Base-by-base conservation (phyloP, 2,797 vertebrate genomes). In the Erethizon dorsatum region DNA sequence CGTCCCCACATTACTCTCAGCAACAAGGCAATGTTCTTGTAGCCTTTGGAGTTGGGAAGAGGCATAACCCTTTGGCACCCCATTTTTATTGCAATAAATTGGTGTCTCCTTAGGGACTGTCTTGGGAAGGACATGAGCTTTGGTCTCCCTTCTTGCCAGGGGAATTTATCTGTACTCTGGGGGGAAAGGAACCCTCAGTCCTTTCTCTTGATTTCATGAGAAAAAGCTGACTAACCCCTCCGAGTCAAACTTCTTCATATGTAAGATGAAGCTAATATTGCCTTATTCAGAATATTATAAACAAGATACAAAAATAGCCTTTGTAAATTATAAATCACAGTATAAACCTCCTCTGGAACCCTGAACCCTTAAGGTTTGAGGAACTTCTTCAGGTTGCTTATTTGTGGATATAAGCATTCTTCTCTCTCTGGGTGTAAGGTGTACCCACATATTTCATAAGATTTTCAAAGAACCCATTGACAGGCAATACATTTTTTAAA, bases 271-370 rank as follows among this genome's bases (percentile, higher is more conserved):
- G 7, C 45, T 83, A 52, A 86, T 28, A 91, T 41, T 75, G 24
- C 22, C 87, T 97, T 56, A 86, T 10, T 65, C 33, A 61, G 52
- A 94, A 71, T 91, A 52, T 61, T 90, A 33, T 77, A 91, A 94
- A 65, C 20, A 84, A 87, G 41, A 80, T 93, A 77, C 28, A 22
- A 37, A 95, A 90, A 88, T 67, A 59, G 2, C 28, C 50, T 83
- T 86, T 88, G 20, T 41, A 67, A 89, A 88, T 37, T 65, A 4
- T n/a, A 93, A 91, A n/a, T 57, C 47, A 93, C 18, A 75, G 69
- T 80, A 84, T 47, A 83, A 89, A 83, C 56, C 96, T 95, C 71
- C 7, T 80, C 28, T 95, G 52, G 33, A 82, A 80, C 6, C 1
- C 10, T 65, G 45, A 26, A 31, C 37, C 47, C 41, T 90, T 88